Evolutionary conservation across 2,888 invertebrate genomes (phyloP), one percentile per base, ranked within the genome.

Genomic region (Philereme vetulata): DNA sequence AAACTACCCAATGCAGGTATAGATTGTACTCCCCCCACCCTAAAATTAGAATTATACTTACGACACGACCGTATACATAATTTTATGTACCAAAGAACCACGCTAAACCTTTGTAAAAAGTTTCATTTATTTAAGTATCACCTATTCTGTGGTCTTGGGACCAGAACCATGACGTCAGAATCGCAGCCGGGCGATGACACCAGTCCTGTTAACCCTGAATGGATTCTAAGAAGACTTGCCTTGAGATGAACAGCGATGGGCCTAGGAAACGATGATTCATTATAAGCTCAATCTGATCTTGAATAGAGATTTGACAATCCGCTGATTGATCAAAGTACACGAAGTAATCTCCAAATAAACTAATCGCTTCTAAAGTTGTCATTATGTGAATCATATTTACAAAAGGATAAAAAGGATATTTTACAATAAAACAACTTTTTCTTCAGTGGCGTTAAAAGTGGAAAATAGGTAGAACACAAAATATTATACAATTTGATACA

Each of bases 171-270:
- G 68, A 70, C 70, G 65, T 68, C 70, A 70, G 51, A 11, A 44
- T 44, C 48, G 47, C 52, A 60, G 50, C 47, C 63, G 67, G 64
- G 52, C 68, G 68, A 70, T 68, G 66, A 68, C 65, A 62, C 64
- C 45, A 51, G 50, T 45, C 60, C 59, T 57, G 51, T 43, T 66
- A 55, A 68, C 70, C 70, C 70, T 70, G 70, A 70, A 57, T 56
- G 35, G 59, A 53, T 70, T 68, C 70, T 62, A 9, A 64, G 70
- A 70, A 70, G 51, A 42, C 49, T 57, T 46, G 21, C 47, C 36
- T 48, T 38, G 48, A 63, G 49, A 56, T 62, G 53, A 51, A 51
- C 52, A 51, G 42, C 38, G 56, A 53, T 56, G 55, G 36, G 51
- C 52, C 54, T 68, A 66, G 64, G 56, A 62, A 55, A 11, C 33